Evolutionary conservation across 1,140 invertebrate genomes (phyloP).

Genomic region (Ostrea edulis): DNA sequence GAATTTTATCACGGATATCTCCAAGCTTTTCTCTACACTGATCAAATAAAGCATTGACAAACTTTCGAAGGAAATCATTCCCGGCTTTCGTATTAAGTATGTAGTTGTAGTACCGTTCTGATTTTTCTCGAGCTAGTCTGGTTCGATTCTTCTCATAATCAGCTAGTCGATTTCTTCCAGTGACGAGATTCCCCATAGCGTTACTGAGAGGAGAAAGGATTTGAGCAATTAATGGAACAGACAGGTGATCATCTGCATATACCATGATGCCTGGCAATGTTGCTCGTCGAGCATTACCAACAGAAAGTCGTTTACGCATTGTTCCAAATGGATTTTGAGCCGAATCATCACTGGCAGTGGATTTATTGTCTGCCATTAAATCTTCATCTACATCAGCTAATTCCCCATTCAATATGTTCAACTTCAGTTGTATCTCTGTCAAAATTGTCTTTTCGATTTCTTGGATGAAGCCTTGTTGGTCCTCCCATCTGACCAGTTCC

Average conservation of each 20-base stretch:
- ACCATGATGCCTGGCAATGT: background rate
- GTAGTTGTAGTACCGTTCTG: slow-evolving; percentile 45
- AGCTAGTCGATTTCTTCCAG: background rate
- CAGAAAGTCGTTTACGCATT: background rate
- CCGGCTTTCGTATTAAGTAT: slow-evolving; percentile 34
- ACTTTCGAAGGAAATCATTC: slow-evolving; percentile 43
- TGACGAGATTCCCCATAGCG: background rate
- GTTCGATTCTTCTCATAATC: slow-evolving; percentile 26
- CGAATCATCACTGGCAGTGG: background rate
- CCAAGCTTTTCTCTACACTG: slow-evolving; percentile 48
- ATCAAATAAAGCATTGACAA: slow-evolving; percentile 53
- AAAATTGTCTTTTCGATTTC: slow-evolving; percentile 23
- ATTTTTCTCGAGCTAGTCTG: slow-evolving; percentile 42
- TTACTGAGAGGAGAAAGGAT: slow-evolving; percentile 13
- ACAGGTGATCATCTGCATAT: background rate
- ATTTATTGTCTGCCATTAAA: background rate
- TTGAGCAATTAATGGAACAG: background rate
- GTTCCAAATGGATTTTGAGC: background rate
- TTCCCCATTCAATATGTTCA: slow-evolving; percentile 26
- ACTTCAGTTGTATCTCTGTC: slow-evolving; percentile 23
- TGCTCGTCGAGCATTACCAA: background rate
- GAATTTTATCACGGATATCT: slow-evolving; percentile 55
- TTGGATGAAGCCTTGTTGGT: slow-evolving; percentile 40
- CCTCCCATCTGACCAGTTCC: slow-evolving; percentile 51
- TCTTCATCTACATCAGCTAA: slow-evolving; percentile 43